Conservation (phyloP, 37 sponge, comb jelly and placozoan species). For the Halisarca cf. caerulea region DNA sequence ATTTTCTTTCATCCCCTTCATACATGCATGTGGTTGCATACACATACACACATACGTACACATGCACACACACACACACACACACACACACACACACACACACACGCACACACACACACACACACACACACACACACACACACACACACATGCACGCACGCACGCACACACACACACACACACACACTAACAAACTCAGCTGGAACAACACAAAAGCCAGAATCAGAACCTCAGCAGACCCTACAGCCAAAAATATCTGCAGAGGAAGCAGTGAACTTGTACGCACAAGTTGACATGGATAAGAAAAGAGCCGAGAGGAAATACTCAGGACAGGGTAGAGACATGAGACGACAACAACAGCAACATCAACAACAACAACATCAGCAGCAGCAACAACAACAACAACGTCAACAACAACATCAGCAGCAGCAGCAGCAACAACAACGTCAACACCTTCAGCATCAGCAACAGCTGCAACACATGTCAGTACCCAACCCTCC, state of each 20-base stretch:
- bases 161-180: conserved; percentile 14
- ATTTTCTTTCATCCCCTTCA: too few species aligned
- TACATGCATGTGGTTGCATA: too few species aligned
- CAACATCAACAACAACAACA: background rate
- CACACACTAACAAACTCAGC: background rate
- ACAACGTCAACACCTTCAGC: background rate
- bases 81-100: background rate
- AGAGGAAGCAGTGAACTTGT: background rate
- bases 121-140: background rate
- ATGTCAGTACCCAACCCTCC: background rate
- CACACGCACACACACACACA: background rate
- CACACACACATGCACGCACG: background rate
- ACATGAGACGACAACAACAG: background rate
- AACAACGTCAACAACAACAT: too few species aligned
- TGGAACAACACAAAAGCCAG: too few species aligned
- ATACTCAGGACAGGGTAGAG: background rate
- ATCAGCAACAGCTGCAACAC: too few species aligned
- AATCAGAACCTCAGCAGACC: background rate
- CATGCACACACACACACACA: too few species aligned
- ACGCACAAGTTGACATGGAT: background rate
- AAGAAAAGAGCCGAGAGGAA: conserved; percentile 19
- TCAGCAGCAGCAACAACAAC: background rate
- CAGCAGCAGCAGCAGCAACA: background rate
- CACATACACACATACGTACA: too few species aligned
- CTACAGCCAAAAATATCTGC: background rate